Evolutionary conservation across 2,888 invertebrate species (phyloP).

Genomic region (Cynaeus angustus): DNA sequence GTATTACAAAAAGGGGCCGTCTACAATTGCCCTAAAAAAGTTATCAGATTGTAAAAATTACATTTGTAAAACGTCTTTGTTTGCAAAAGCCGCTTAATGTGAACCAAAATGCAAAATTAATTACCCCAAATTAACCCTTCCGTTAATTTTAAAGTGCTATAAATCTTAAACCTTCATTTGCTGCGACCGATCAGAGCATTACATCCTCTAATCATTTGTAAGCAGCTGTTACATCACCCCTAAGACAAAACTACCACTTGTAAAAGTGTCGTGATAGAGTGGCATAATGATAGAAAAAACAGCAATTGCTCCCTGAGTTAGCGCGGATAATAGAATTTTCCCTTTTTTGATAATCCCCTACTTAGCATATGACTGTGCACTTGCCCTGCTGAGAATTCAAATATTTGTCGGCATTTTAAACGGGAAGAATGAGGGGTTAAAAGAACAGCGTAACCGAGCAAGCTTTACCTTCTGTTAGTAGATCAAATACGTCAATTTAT

Average conservation of each 20-base stretch:
- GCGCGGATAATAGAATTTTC: constrained; percentile 44
- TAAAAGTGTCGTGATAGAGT: background rate
- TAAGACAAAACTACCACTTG: constrained; percentile 43
- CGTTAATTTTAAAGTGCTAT: constrained; percentile 70
- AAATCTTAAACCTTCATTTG: constrained; percentile 71
- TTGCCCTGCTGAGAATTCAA: constrained; percentile 65
- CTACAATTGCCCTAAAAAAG: too few relatives aligned
- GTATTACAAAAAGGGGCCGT: too few relatives aligned
- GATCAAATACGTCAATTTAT: constrained; percentile 67
- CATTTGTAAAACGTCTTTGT: background rate
- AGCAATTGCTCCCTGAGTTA: constrained; percentile 19
- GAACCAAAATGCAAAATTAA: constrained; percentile 67
- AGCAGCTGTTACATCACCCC: constrained; percentile 66
- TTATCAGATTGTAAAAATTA: background rate
- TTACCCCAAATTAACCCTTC: constrained; percentile 71
- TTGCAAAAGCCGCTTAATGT: constrained; percentile 5
- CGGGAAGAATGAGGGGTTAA: constrained; percentile 59
- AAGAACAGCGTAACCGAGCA: constrained; percentile 52
- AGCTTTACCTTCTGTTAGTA: constrained; percentile 59
- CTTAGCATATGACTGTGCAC: constrained; percentile 64
- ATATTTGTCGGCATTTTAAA: constrained; percentile 67
- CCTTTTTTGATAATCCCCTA: constrained; percentile 60
- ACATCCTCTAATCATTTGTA: constrained; percentile 63
- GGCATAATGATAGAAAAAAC: constrained; percentile 25
- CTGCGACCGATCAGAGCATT: constrained; percentile 64